Base-by-base conservation (phyloP, 1,140 invertebrate genomes). In the Parapsyche elsis region DNA sequence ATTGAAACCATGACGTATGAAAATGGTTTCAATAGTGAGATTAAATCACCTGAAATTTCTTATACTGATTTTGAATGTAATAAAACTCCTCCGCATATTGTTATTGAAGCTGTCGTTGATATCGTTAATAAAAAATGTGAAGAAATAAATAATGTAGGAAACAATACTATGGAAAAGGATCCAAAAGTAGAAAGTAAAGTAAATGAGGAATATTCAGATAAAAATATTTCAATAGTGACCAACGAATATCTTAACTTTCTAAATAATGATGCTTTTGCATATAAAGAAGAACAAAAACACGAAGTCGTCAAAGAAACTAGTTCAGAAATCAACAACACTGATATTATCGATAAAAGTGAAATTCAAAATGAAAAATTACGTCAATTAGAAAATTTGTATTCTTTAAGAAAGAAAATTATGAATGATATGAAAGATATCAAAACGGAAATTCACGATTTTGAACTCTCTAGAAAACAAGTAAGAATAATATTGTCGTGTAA, bases 381-480 rank as follows among this genome's bases (percentile, higher is more conserved):
- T 57, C 21, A 64, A 64, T 64, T 77, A 24, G 75, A 77, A 64
- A 19, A 45, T 64, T 64, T 77, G 12, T 77, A 77, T 64, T 57
- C 57, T 21, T 7, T 44, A 61, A 64, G 75, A 64, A 77, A 77
- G 14, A 16, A 77, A 19, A 77, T 64, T 16, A 77, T 77, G 75
- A 77, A 77, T 64, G 57, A 77, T 38, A 77, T 77, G 75, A 77
- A 77, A 77, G 75, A 77, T 19, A 64, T 45, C 2, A 77, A 77
- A 77, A 77, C 75, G 64, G 75, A 77, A 59, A 77, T 77, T 64
- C 53, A 77, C 21, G 75, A 77, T 64, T 64, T 64, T 19, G 75
- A 77, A 44, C 44, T 77, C 19, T 77, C 75, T 5, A 64, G 53
- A 45, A 77, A 77, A 45, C 75, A 77, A 30, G 75, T 77, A 38